These are phyloP conservation scores for Pachycephala philippinensis DNA, from an alignment of 2,113 vertebrate species.

Conservation along the genomic window DNA sequence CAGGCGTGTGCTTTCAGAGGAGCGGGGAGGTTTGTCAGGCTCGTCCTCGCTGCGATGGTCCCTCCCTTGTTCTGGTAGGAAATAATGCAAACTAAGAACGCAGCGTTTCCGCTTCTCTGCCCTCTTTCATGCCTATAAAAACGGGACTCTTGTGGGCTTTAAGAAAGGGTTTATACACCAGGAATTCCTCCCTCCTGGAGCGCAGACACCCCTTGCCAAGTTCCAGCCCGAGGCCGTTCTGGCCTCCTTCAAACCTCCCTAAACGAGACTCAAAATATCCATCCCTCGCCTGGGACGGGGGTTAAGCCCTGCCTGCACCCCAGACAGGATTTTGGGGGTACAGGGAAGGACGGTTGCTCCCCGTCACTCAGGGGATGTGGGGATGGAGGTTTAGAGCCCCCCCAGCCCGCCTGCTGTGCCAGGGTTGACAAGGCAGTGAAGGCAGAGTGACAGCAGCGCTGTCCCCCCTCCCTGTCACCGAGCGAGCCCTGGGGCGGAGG, in stretches of 20 bases:
- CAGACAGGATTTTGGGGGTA: not conserved
- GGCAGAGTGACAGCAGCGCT: not conserved
- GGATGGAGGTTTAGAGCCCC: not conserved
- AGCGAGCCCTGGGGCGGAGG: not conserved
- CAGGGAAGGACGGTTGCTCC: too few species aligned
- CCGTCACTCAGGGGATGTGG: fast-evolving
- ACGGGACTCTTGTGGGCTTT: not conserved
- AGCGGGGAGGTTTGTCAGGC: not conserved
- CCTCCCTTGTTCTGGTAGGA: not conserved
- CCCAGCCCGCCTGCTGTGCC: not conserved
- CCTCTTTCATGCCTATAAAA: not conserved
- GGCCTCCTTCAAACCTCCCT: not conserved
- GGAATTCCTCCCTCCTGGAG: not conserved
- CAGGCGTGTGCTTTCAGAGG: not conserved
- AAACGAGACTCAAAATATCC: not conserved
- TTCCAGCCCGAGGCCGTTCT: not conserved
- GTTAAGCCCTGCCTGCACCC: not conserved
- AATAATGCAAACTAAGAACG: not conserved
- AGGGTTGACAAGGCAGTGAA: not conserved
- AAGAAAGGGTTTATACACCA: not conserved
- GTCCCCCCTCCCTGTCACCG: not conserved
- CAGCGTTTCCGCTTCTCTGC: not conserved
- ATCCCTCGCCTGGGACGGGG: fast-evolving
- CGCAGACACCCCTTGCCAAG: not conserved
- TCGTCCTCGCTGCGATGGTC: not conserved